phyloP scores from a whole-genome alignment of 2,113 vertebrate species.

The Cynoglossus semilaevis region DNA sequence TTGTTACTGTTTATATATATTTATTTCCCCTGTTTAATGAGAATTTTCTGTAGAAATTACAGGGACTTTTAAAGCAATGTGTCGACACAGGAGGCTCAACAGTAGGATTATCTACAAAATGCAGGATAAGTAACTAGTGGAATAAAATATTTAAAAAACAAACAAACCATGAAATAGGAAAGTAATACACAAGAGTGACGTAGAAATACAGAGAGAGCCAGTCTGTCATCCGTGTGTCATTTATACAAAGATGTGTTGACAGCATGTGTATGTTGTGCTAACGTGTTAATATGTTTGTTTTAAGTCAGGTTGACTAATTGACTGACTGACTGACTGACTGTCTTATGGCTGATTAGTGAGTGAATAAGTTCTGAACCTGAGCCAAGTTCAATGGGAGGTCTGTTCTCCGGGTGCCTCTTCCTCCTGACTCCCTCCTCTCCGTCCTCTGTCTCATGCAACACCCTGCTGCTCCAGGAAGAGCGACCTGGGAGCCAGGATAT shows the following conservation, averaged over 20 bases:
- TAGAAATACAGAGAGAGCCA: not conserved
- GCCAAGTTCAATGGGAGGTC: slow-evolving; percentile 87
- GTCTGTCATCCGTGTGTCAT: slow-evolving; percentile 1
- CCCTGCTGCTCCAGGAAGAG: slow-evolving; percentile 57
- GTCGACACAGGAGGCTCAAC: no score
- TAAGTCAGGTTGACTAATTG: slow-evolving; percentile 69
- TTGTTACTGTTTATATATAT: no score
- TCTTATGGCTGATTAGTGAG: slow-evolving; percentile 86
- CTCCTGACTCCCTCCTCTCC: not conserved
- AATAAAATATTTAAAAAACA: no score
- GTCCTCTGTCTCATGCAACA: slow-evolving; percentile 15
- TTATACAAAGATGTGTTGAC: slow-evolving; percentile 23
- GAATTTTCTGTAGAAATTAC: no score
- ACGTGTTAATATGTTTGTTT: slow-evolving; percentile 45
- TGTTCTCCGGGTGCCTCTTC: slow-evolving; percentile 59
- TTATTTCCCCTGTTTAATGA: no score
- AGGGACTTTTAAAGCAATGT: no score
- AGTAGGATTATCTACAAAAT: no score
- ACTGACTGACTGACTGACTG: slow-evolving; percentile 46
- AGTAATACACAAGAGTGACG: slow-evolving; percentile 3
- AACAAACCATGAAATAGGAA: slow-evolving; percentile 1
- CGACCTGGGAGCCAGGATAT: slow-evolving; percentile 49
- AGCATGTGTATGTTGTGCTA: slow-evolving; percentile 20
- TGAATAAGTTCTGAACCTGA: slow-evolving; percentile 82
- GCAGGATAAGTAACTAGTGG: no score